Conservation (phyloP, 2,888 invertebrate genomes). For the Dromius quadrimaculatus region DNA sequence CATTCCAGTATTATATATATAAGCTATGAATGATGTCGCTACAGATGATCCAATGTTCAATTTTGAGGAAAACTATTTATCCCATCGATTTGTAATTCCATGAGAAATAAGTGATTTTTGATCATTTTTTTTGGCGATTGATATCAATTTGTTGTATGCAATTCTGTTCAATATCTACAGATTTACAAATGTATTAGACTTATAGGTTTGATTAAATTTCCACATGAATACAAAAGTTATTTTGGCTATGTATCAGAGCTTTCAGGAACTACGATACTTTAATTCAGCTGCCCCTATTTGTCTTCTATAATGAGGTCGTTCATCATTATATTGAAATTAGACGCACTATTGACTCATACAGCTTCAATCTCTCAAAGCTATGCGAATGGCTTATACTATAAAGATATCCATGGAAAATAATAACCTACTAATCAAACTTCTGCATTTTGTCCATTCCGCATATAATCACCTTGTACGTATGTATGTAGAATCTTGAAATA, state of each 20-base stretch:
- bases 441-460: no score
- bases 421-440: background rate
- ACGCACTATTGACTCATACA: background rate
- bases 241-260: no score
- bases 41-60: background rate
- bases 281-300: no score
- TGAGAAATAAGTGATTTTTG: background rate
- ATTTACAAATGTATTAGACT: background rate
- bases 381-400: background rate
- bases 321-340: no score
- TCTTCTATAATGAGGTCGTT: no score
- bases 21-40: background rate
- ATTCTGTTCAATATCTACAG: no score
- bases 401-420: background rate
- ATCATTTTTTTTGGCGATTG: no score
- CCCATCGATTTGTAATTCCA: background rate
- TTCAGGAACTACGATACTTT: no score
- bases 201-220: background rate
- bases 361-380: background rate
- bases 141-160: no score
- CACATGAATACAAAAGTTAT: background rate
- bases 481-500: no score
- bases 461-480: no score
- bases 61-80: background rate
- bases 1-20: background rate